Evolutionary conservation across 2,888 invertebrate species (phyloP).

Genomic region (Philereme vetulata): DNA sequence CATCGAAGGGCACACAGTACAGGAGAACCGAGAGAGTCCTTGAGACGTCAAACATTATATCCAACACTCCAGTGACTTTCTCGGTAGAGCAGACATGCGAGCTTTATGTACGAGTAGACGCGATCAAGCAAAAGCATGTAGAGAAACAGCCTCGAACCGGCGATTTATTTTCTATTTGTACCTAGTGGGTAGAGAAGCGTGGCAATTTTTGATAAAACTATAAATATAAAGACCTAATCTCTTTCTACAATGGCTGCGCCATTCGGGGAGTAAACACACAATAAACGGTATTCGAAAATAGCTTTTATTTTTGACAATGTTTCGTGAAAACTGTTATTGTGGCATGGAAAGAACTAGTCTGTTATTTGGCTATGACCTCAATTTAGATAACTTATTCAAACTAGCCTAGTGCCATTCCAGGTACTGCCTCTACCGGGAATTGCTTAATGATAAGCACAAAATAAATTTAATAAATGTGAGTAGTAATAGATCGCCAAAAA

Average conservation of each 20-base stretch:
- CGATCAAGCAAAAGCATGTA: slow-evolving; percentile 29
- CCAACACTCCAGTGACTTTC: slow-evolving; percentile 40
- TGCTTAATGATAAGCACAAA: neutral
- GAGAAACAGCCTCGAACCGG: slow-evolving; percentile 24
- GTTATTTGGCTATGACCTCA: neutral
- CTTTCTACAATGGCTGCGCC: slow-evolving; percentile 27
- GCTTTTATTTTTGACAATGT: slow-evolving; percentile 17
- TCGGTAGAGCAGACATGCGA: slow-evolving; percentile 37
- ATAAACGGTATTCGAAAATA: slow-evolving; percentile 27
- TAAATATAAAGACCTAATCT: slow-evolving; percentile 33
- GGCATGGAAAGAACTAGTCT: no score
- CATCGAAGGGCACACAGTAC: slow-evolving; percentile 35
- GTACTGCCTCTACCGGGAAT: slow-evolving; percentile 1
- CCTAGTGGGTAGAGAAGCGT: slow-evolving; percentile 26
- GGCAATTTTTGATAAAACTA: slow-evolving; percentile 29
- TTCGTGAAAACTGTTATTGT: neutral
- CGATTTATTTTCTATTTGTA: slow-evolving; percentile 36
- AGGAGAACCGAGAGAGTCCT: slow-evolving; percentile 35
- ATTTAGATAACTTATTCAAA: slow-evolving; percentile 4
- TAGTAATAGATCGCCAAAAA: no score
- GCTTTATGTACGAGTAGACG: slow-evolving; percentile 16
- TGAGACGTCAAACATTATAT: slow-evolving; percentile 41
- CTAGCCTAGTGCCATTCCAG: neutral
- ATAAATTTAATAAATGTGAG: neutral
- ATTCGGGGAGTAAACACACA: slow-evolving; percentile 25